These are phyloP conservation scores for Ichneumon xanthorius DNA, from an alignment of 2,888 invertebrate genomes.

Conservation along the genomic window DNA sequence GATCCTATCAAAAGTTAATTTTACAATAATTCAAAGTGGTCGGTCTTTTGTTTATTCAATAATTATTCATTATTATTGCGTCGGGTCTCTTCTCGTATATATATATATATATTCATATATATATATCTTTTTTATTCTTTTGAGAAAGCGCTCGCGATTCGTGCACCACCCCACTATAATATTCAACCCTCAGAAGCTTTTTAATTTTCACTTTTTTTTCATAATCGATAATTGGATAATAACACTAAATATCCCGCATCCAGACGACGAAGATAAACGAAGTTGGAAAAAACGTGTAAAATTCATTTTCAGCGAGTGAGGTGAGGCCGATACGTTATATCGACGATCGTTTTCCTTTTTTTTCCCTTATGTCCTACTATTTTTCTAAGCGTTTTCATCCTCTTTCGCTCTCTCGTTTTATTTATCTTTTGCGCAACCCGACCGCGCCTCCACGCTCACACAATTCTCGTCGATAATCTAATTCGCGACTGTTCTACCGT, in stretches of 20 bases:
- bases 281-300: conserved; percentile 60
- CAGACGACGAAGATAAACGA: conserved; percentile 55
- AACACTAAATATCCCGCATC: conserved; percentile 36
- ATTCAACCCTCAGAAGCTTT: conserved; percentile 55
- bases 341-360: conserved; percentile 38
- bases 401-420: conserved; percentile 9
- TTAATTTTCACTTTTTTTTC: conserved; percentile 25
- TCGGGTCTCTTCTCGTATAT: conserved; percentile 43
- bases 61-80: conserved; percentile 63
- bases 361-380: conserved; percentile 26
- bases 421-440: conserved; percentile 4
- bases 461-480: conserved; percentile 20
- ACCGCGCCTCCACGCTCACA: not conserved
- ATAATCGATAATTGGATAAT: conserved; percentile 28
- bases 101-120: conserved; percentile 17
- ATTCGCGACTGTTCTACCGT: conserved; percentile 46
- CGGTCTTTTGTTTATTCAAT: conserved; percentile 64
- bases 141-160: conserved; percentile 34
- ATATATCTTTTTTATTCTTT: not conserved
- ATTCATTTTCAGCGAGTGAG: conserved; percentile 56
- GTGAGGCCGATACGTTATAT: conserved; percentile 53
- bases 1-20: conserved; percentile 70
- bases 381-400: conserved; percentile 47
- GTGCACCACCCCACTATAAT: conserved; percentile 28
- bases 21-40: conserved; percentile 70